Conservation (phyloP, 2,797 vertebrate genomes). For the Thamnophis elegans region DNA sequence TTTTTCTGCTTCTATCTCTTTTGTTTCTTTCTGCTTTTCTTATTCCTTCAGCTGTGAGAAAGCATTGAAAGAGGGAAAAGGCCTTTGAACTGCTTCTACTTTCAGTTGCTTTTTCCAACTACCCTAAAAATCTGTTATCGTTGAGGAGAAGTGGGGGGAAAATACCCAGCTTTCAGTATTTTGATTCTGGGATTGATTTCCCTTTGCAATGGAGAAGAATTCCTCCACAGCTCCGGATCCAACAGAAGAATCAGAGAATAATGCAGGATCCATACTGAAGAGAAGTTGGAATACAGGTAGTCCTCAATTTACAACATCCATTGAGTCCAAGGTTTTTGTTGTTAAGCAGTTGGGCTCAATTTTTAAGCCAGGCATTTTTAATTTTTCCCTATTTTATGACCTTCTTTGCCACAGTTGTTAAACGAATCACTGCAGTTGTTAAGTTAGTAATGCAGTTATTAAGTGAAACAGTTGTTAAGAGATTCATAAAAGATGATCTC, state of each 20-base stretch:
- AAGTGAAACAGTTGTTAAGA: neutral
- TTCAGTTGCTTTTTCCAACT: neutral
- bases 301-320: neutral
- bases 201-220: neutral
- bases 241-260: neutral
- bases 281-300: neutral
- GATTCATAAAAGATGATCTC: neutral
- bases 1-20: neutral
- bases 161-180: neutral
- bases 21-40: neutral
- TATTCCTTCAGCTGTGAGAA: neutral
- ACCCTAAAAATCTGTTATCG: neutral
- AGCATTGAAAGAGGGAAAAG: neutral
- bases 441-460: neutral
- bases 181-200: neutral
- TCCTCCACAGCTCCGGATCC: neutral
- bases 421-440: neutral
- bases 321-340: neutral
- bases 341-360: no score
- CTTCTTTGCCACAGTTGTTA: neutral
- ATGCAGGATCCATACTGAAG: neutral
- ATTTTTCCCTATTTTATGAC: no score
- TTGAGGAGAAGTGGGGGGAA: neutral
- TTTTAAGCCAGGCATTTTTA: no score
- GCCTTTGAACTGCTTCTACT: neutral